Percentiles rank a stretch among this genome's conserved stretches.
Conservation (phyloP, 2,797 vertebrate genomes). For the Lagodon rhomboides region DNA sequence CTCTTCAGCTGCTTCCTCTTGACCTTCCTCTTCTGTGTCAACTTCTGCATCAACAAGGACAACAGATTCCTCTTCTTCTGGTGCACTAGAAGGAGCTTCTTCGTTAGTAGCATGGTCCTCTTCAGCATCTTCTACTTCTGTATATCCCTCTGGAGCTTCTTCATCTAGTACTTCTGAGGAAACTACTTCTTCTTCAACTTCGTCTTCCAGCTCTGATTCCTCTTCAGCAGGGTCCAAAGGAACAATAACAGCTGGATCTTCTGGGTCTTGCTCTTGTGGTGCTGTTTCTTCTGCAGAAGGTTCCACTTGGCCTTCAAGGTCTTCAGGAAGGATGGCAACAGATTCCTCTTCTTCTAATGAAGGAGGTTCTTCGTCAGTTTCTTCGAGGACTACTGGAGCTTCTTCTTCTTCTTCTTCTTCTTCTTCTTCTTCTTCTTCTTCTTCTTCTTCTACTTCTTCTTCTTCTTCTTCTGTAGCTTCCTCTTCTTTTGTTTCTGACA, state of each 20-base stretch:
- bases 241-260: slow-evolving; percentile 4
- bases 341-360: slow-evolving; percentile 8
- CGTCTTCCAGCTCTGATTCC: background rate
- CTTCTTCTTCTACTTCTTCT: too few relatives aligned
- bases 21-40: slow-evolving; percentile 11
- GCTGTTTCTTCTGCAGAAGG: background rate
- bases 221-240: slow-evolving; percentile 1
- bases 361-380: too few relatives aligned
- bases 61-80: slow-evolving; percentile 29
- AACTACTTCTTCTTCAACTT: slow-evolving; percentile 24
- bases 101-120: background rate
- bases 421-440: too few relatives aligned
- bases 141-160: background rate
- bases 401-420: too few relatives aligned
- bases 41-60: slow-evolving; percentile 1
- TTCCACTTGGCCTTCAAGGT: background rate
- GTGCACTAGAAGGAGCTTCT: slow-evolving; percentile 8
- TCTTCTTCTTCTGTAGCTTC: background rate
- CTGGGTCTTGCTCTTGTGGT: background rate
- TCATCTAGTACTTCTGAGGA: background rate
- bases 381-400: too few relatives aligned
- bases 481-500: background rate
- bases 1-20: background rate
- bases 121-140: slow-evolving; percentile 8
- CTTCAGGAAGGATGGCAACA: background rate